Percentiles rank a stretch among this genome's conserved stretches.
Evolutionary conservation across 2,888 invertebrate genomes (phyloP).

Genomic region (Pyralis farinalis): DNA sequence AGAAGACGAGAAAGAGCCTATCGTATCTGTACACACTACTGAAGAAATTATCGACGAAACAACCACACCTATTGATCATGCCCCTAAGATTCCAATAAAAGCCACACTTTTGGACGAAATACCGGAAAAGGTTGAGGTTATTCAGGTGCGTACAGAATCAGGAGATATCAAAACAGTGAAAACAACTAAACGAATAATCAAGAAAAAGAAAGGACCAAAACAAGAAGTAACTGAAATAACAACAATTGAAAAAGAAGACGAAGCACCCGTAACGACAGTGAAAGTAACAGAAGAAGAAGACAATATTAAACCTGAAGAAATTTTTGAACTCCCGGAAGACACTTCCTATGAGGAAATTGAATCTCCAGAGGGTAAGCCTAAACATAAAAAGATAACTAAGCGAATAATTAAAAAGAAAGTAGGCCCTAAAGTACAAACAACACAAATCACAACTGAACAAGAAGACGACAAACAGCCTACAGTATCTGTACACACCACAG

Average conservation of each 20-base stretch:
- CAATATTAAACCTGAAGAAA: constrained; percentile 22
- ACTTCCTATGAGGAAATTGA: constrained; percentile 8
- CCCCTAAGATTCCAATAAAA: constrained; percentile 16
- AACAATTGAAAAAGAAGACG: constrained; percentile 56
- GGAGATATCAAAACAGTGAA: constrained; percentile 25
- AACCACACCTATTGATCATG: constrained; percentile 19
- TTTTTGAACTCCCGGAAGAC: constrained; percentile 20
- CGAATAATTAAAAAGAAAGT: constrained; percentile 21
- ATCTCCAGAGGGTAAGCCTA: constrained; percentile 19
- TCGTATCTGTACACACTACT: constrained; percentile 15
- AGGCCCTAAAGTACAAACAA: constrained; percentile 14
- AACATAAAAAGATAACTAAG: constrained; percentile 20
- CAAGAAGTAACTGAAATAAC: constrained; percentile 64
- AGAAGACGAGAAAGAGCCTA: constrained; percentile 43
- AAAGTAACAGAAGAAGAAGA: constrained; percentile 29
- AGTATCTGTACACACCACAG: constrained; percentile 32
- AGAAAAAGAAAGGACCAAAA: constrained; percentile 58
- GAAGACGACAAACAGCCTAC: constrained; percentile 23
- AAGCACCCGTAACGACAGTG: constrained; percentile 43
- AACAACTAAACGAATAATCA: constrained; percentile 61
- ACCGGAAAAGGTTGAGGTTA: constrained; percentile 26
- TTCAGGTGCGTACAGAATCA: constrained; percentile 20
- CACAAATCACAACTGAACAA: constrained; percentile 19
- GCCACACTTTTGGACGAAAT: constrained; percentile 42
- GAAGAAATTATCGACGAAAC: constrained; percentile 20